These are phyloP conservation scores for Tragelaphus oryx DNA, from an alignment of 2,797 vertebrate genomes.

Conservation along the genomic window DNA sequence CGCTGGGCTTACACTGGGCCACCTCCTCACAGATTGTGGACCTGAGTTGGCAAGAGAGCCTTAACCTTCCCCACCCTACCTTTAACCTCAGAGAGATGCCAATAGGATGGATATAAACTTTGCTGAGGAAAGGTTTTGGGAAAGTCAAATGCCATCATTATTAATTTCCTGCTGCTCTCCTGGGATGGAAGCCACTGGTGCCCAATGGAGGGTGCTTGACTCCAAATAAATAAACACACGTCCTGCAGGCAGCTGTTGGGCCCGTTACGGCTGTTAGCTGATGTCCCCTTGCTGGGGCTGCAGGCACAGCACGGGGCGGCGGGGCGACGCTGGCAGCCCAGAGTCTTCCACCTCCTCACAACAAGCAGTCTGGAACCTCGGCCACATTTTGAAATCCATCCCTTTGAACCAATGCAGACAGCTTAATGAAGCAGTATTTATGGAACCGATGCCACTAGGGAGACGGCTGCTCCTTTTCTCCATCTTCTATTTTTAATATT, in stretches of 20 bases:
- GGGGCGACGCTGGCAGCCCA: background rate
- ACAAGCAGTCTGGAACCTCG: conserved; percentile 48
- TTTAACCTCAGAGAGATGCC: background rate
- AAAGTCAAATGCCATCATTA: conserved; percentile 59
- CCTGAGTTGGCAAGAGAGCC: background rate
- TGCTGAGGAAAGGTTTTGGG: conserved; percentile 55
- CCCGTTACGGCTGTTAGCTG: background rate
- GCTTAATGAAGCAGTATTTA: conserved; percentile 73
- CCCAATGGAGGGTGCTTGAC: background rate
- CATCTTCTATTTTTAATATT: conserved; percentile 68
- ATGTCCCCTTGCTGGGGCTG: background rate
- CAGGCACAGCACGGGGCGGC: fast-evolving
- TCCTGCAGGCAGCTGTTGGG: conserved; percentile 25
- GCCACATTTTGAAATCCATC: conserved; percentile 52
- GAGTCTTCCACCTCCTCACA: conserved; percentile 29
- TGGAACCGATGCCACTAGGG: conserved; percentile 38
- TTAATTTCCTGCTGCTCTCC: conserved; percentile 45
- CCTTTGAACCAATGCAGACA: conserved; percentile 35
- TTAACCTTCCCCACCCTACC: background rate
- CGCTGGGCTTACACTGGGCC: background rate
- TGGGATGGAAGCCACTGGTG: conserved; percentile 19
- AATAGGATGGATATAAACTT: background rate
- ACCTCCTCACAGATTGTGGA: background rate
- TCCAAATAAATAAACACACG: conserved; percentile 39
- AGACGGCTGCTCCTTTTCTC: conserved; percentile 51